Evolutionary conservation across 2,888 invertebrate genomes (phyloP).

Genomic region (Chydorus sphaericus): DNA sequence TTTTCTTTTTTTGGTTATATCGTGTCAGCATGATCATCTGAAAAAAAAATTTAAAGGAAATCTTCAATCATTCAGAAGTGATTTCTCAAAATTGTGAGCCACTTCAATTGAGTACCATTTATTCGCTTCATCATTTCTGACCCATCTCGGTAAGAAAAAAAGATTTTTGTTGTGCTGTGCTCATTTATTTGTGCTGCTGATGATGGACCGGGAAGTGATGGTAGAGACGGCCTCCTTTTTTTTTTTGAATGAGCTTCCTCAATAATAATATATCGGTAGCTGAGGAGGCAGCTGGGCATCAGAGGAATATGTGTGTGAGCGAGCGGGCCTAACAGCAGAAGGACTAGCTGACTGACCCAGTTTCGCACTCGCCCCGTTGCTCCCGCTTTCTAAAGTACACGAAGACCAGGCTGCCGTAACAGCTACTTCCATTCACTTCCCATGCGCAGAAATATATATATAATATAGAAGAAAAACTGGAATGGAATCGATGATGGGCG

Average conservation of each 20-base stretch:
- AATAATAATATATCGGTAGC: too few species aligned
- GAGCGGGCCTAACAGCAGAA: background rate
- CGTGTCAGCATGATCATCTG: background rate
- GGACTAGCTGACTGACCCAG: background rate
- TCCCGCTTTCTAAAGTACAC: conserved; percentile 1
- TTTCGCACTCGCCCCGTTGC: conserved; percentile 1
- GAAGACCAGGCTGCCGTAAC: background rate
- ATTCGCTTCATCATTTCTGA: too few species aligned
- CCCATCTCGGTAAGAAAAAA: too few species aligned
- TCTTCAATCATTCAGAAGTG: too few species aligned
- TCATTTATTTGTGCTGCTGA: too few species aligned
- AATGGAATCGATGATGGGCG: too few species aligned
- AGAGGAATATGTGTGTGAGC: background rate
- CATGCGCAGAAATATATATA: background rate
- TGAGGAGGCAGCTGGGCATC: background rate
- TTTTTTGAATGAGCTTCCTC: too few species aligned
- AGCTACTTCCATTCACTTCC: background rate
- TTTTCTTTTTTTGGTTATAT: background rate
- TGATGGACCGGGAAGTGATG: too few species aligned
- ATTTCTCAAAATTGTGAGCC: too few species aligned
- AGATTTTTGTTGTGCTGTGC: too few species aligned
- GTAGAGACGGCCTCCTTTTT: conserved; percentile 1
- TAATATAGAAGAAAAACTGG: too few species aligned
- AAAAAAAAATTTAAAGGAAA: too few species aligned
- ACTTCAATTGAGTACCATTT: background rate